Evolutionary conservation across 2,113 vertebrate species (phyloP), one percentile per base, ranked within the genome.

Genomic region (Periophthalmus modestus): DNA sequence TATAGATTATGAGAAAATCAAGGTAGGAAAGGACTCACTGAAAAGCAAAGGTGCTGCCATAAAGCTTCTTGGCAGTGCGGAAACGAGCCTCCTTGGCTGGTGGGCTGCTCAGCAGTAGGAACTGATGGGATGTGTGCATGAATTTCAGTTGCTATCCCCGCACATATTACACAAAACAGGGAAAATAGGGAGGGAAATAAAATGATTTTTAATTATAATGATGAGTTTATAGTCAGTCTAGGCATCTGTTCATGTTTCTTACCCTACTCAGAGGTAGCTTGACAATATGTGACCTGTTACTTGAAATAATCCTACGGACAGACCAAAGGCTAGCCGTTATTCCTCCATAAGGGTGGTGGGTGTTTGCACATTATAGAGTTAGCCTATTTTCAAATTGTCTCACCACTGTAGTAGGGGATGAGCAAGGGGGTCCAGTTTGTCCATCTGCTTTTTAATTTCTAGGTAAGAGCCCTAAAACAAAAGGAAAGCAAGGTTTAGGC

Each of bases 361-460:
- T 50, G 48, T 52, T 18, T 52, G 48, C 5, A 57, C 21, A 28
- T 59, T 13, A 59, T 14, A 59, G 5, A 59, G 12, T 59, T 15
- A 14, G 12, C 23, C 21, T 14, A 34, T 69, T 69, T 72, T 71
- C 1, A 23, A 76, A 57, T 58, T 16, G 33, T 75, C 23, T 93
- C 91, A 99, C 98, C 98, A 99, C 55, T 98, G 97, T 71, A 99
- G 90, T 65, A 99, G 93, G 65, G 98, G 98, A 79, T 99, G 98
- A 0, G 98, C 98, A 89, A 99, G 83, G 50, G 97, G 96, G 79
- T 99, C 98, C 86, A 99, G 91, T 72, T 98, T 99, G 91, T 99
- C 98, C 98, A 99, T 99, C 93, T 99, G 98, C 83, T 99, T 99
- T 93, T 99, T 99, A 84, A 99, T 99, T 91, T 99, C 98, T 89